A percentile compares a stretch with the other conserved stretches of the same genome.
Evolutionary conservation across 2,797 vertebrate genomes (phyloP).

Genomic region (Echeneis naucrates): DNA sequence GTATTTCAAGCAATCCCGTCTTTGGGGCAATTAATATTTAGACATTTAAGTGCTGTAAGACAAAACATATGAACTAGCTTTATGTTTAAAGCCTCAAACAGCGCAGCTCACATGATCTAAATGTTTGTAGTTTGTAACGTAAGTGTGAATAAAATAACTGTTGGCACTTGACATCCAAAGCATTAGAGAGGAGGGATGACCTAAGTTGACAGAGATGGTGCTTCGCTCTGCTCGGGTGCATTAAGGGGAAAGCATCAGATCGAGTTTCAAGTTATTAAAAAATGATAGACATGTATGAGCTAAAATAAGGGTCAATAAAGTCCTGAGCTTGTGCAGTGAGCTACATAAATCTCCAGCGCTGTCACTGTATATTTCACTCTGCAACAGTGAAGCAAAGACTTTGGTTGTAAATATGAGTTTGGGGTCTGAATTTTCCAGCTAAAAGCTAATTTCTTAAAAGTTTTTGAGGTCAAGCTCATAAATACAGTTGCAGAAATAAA

Average conservation of each 20-base stretch:
- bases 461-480: too few species aligned
- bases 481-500: too few species aligned
- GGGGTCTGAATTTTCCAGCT: too few species aligned
- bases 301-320: background rate
- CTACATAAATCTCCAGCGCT: too few species aligned
- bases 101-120: background rate
- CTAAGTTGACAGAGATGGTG: background rate
- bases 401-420: too few species aligned
- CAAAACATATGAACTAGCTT: background rate
- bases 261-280: background rate
- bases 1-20: background rate
- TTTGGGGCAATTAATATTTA: background rate
- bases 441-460: too few species aligned
- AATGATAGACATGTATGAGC: background rate
- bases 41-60: background rate
- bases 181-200: background rate
- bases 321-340: background rate
- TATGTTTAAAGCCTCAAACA: background rate
- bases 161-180: background rate
- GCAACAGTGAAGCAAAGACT: too few species aligned
- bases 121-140: background rate
- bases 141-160: background rate
- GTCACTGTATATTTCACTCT: too few species aligned
- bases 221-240: background rate
- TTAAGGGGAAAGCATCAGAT: background rate